These are phyloP conservation scores for Oryzias sinensis DNA, from an alignment of 2,797 vertebrate genomes.

Conservation along the genomic window DNA sequence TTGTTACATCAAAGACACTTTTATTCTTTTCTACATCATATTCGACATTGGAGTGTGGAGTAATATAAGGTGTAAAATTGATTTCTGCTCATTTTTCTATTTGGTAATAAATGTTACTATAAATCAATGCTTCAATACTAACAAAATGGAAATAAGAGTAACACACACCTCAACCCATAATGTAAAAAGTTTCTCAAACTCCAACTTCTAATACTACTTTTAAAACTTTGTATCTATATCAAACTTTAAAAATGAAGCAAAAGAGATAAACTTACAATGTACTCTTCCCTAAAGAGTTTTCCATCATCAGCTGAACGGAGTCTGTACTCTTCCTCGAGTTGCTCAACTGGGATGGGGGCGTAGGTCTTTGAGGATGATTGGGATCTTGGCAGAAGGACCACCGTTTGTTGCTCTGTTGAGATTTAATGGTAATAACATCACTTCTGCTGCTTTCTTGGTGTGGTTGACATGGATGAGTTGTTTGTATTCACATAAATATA, in stretches of 20 bases:
- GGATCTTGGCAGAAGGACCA: conserved; percentile 90
- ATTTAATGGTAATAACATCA: conserved; percentile 5
- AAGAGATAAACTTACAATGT: conserved; percentile 81
- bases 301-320: conserved; percentile 91
- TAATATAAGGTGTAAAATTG: too few species aligned
- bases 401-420: conserved; percentile 91
- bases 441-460: background rate
- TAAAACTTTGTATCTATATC: too few species aligned
- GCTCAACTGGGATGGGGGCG: conserved; percentile 86
- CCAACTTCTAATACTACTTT: too few species aligned
- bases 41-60: too few species aligned
- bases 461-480: background rate
- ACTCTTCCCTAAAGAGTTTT: conserved; percentile 94
- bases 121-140: too few species aligned
- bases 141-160: too few species aligned
- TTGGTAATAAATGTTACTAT: too few species aligned
- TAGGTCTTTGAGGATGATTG: conserved; percentile 89
- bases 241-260: background rate
- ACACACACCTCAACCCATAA: too few species aligned
- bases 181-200: too few species aligned
- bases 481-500: conserved; percentile 5
- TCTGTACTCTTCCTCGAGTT: conserved; percentile 90
- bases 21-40: too few species aligned
- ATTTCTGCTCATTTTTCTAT: too few species aligned
- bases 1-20: too few species aligned